Conservation (phyloP, 2,888 invertebrate genomes). For the Drosophila affinis region DNA sequence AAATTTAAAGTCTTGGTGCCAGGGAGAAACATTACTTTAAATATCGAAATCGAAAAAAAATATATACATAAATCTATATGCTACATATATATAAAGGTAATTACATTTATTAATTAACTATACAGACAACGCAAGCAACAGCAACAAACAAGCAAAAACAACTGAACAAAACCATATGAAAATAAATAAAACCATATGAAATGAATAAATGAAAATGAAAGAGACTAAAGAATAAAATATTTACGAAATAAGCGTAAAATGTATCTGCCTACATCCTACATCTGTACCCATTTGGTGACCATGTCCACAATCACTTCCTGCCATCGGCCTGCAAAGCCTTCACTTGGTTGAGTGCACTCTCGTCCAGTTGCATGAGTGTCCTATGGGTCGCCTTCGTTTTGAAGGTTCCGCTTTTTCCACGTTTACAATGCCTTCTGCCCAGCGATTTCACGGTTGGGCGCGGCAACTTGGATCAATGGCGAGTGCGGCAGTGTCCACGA, state of each 20-base stretch:
- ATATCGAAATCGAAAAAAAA: not conserved
- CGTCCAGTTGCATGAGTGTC: conserved; percentile 58
- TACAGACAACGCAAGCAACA: conserved; percentile 30
- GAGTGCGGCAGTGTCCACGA: conserved; percentile 38
- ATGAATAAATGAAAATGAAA: conserved; percentile 72
- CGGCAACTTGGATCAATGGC: conserved; percentile 46
- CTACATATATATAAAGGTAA: conserved; percentile 35
- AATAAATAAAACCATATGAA: no score
- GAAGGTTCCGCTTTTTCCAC: no score
- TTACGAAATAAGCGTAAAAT: conserved; percentile 62
- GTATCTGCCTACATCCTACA: not conserved
- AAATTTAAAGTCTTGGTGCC: no score
- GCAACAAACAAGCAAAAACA: no score
- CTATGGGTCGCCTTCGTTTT: no score
- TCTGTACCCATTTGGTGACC: conserved; percentile 54
- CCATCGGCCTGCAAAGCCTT: conserved; percentile 77
- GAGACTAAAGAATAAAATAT: conserved; percentile 65
- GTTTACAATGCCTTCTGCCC: no score
- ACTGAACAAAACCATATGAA: conserved; percentile 55
- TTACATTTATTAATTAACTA: conserved; percentile 74
- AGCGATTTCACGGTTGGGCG: conserved; percentile 26
- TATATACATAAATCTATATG: conserved; percentile 21
- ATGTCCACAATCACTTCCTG: conserved; percentile 78
- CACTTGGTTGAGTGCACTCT: conserved; percentile 77
- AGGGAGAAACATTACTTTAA: no score